Evolutionary conservation across 1,140 invertebrate genomes (phyloP), one percentile per base, ranked within the genome.

Genomic region (Cotesia vestalis): DNA sequence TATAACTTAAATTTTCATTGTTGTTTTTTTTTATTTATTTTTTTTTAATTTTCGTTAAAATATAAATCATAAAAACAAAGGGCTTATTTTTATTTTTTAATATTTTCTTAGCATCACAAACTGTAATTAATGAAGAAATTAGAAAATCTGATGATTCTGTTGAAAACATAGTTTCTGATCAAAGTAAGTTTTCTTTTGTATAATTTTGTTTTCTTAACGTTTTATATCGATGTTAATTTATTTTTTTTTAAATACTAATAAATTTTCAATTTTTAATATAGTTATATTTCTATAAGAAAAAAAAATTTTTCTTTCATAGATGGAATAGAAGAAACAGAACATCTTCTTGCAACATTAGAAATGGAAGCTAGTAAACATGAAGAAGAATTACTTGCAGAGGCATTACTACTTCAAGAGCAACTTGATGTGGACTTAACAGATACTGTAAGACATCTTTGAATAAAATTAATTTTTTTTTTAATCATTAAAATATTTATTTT

Each of bases 341-440:
- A 86, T 74, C 77, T 88, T 66, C 67, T 87, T 27, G 83, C 84
- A 9, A 84, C 85, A 3, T 79, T 87, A 35, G 81, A 81, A 76
- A 84, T 87, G 81, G 83, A 86, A 60, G 82, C 84, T 4, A 83
- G 63, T n/a, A 86, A 87, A 73, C 81, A 84, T 34, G 85, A 87
- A 69, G 86, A 87, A 57, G 85, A 87, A 62, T 73, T 86, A 46
- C 76, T 88, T 11, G 84, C 85, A 4, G 87, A 87, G 75, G 86
- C 87, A 4, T 72, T 88, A 36, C 78, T 88, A n/a, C 76, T 88
- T 9, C 86, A 88, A 75, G 86, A 88, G 63, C 82, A 84, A 55
- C 80, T 87, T 38, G 83, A 83, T 20, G 85, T 85, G n/a, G 85
- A 86, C 76, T 78, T 87, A 63, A 74, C 72, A 27, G 80, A 85